Base-by-base conservation (phyloP, 2,113 vertebrate species). In the Eulemur macaco region DNA sequence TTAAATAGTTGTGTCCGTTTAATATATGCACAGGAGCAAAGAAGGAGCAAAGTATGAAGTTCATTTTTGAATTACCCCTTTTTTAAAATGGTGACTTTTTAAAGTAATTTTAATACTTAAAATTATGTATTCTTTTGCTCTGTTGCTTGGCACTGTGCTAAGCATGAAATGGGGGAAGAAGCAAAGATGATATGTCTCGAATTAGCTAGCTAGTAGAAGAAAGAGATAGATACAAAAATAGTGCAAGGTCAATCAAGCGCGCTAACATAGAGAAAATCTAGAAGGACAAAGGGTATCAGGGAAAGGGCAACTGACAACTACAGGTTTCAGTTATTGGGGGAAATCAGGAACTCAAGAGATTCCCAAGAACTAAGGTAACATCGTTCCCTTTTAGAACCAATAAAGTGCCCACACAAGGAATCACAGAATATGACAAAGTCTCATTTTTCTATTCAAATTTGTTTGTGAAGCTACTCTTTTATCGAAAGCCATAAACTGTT, bases 391-490 rank as follows among this genome's bases (percentile, higher is more conserved):
- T 93, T 74, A 69, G 21, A 81, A 76, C 69, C 29, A 42, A 39
- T 69, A 5, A 78, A 78, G 6, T 31, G 25, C 42, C 20, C 71
- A 50, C 31, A 56, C 3, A 56, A 42, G 60, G 31, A 68, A 54
- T 66, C 52, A 69, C 0, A 37, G 27, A 52, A n/a, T 27, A 37
- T 3, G 60, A 7, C 14, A 23, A 47, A 39, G 37, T 69, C 66
- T 81, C 34, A 12, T 39, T 13, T 45, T 81, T 69, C 86, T 58
- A 31, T 56, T 91, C 93, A 73, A 80, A 54, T 88, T 29, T 60
- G 58, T 47, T 37, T 91, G 34, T 66, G 50, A 95, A 96, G 58
- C 58, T 71, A 56, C 18, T n/a, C 80, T 92, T 83, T 92, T 78
- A 77, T 14, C 14, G 39, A 91, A 92, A 86, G 63, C 13, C 34